phyloP scores from a whole-genome alignment of 2,113 vertebrate genomes.

The Lonchura striata region DNA sequence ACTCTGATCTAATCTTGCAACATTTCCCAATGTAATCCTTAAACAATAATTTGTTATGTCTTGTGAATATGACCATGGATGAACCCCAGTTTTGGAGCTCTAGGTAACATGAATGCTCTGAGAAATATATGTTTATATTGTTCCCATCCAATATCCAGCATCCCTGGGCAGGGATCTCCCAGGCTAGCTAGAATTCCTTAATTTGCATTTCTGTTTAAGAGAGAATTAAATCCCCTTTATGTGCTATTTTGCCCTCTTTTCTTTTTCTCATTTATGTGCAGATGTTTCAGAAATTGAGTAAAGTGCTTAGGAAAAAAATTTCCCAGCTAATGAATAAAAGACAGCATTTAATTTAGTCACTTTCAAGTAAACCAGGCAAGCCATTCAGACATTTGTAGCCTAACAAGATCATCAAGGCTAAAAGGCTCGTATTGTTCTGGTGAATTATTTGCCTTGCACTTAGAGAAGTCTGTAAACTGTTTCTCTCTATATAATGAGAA shows the following conservation, averaged over 20 bases:
- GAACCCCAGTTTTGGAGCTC: background rate
- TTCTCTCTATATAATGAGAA: background rate
- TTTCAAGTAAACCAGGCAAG: slow-evolving; percentile 13
- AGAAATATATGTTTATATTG: background rate
- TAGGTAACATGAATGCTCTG: background rate
- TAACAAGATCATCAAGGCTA: slow-evolving; percentile 31
- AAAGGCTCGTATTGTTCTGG: slow-evolving; percentile 9
- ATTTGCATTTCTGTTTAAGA: background rate
- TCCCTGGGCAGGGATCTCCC: background rate
- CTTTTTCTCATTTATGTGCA: background rate
- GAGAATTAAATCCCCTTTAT: background rate
- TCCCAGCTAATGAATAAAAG: slow-evolving; percentile 3
- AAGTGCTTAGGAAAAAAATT: background rate
- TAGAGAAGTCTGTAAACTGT: background rate
- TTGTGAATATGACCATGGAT: background rate
- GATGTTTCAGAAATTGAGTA: background rate
- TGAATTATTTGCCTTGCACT: slow-evolving; percentile 15
- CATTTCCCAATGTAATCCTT: background rate
- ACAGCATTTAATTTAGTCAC: slow-evolving; percentile 10
- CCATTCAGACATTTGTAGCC: slow-evolving; percentile 3
- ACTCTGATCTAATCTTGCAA: background rate
- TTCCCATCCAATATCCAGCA: background rate
- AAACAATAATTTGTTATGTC: background rate
- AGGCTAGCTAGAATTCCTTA: background rate
- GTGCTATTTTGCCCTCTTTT: slow-evolving; percentile 3